Evolutionary conservation across 2,797 vertebrate species (phyloP), one percentile per base, ranked within the genome.

Genomic region (Acrossocheilus fasciatus): DNA sequence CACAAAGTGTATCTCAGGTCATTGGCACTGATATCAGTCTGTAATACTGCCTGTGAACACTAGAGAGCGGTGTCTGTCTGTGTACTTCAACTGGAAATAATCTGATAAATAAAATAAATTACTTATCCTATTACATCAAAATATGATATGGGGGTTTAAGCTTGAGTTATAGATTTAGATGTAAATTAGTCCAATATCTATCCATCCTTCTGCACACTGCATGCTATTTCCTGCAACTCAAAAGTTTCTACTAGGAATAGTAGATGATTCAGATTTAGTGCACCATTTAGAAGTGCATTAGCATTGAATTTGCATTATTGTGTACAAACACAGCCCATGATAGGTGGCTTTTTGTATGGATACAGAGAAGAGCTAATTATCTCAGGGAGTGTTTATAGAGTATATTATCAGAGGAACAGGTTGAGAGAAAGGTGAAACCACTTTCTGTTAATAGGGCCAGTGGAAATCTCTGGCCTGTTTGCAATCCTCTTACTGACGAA

Each of bases 401-500:
- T 68, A 50, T 47, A 14, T 30, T 68, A 79, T 47, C 72, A 83
- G 85, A 50, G 84, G 80, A 82, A 70, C 81, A 74, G 70, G 66
- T 82, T 81, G 64, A 78, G 76, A 36, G 70, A 86, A 75, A 91
- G 91, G 92, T 93, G 91, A 92, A 90, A 89, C 91, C 92, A 91
- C 93, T 93, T 93, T 93, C 89, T 64, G 86, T 90, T 95, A 92
- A 95, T 93, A 86, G 92, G 88, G 87, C 93, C 91, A 92, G 91
- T 93, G 92, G 93, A 93, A 95, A 95, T 94, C 93, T 94, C 90
- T 90, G 76, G 90, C 90, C 85, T 89, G 90, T 50, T 74, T 85
- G 85, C 90, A 96, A 96, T 96, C 96, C 94, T 95, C 94, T 96
- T 96, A 96, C 87, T 93, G 89, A 87, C 85, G 93, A 91, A 95